Percentiles rank a stretch among this genome's conserved stretches.
Evolutionary conservation across 1,140 invertebrate genomes (phyloP).

Genomic region (Eriosoma lanigerum): DNA sequence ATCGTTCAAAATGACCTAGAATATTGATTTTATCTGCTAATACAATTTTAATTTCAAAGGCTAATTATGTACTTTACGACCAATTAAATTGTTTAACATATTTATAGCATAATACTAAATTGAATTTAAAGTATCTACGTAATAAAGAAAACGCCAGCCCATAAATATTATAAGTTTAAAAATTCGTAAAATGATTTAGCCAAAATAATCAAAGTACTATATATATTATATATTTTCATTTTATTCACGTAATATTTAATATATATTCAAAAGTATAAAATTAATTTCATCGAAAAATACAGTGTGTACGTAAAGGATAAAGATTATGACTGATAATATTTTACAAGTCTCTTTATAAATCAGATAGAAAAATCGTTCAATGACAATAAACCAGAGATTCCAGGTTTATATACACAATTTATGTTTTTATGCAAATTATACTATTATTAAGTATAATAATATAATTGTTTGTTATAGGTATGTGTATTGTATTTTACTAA

Average conservation of each 20-base stretch:
- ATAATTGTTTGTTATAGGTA: too few species aligned
- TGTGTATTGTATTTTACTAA: too few species aligned
- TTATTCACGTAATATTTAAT: constrained; percentile 5
- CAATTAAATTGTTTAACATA: neutral
- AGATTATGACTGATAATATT: neutral
- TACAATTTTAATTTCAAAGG: neutral
- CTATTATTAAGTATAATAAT: too few species aligned
- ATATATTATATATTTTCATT: neutral
- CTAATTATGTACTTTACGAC: neutral
- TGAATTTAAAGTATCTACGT: neutral
- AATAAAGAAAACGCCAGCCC: neutral
- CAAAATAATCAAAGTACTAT: too few species aligned
- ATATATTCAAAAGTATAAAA: constrained; percentile 4
- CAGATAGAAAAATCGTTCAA: neutral
- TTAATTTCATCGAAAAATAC: too few species aligned
- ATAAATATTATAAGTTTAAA: neutral
- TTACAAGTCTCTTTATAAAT: neutral
- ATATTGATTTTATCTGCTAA: neutral
- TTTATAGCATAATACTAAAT: neutral
- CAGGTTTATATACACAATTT: too few species aligned
- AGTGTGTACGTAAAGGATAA: neutral
- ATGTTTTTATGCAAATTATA: too few species aligned
- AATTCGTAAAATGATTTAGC: neutral
- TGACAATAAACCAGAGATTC: too few species aligned
- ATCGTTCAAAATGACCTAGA: neutral